phyloP scores from a whole-genome alignment of 2,888 invertebrate species.

The Cheilosia urbana region DNA sequence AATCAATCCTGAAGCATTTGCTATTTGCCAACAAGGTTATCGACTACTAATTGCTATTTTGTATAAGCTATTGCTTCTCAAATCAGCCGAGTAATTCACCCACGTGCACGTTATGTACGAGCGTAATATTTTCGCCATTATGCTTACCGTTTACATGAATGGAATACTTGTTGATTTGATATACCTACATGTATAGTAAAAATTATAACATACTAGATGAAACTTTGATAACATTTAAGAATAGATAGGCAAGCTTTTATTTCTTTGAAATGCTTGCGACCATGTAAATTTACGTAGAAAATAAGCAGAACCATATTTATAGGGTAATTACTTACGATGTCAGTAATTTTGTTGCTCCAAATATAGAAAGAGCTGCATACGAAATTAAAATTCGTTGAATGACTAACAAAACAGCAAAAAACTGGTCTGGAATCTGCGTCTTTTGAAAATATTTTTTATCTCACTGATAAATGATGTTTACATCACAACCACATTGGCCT shows the following conservation, averaged over 20 bases:
- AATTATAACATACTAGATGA: neutral
- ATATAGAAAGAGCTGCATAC: too few relatives aligned
- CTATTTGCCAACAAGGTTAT: conserved; percentile 11
- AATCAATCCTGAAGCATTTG: neutral
- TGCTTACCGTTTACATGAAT: too few relatives aligned
- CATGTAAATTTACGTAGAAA: neutral
- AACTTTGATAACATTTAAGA: neutral
- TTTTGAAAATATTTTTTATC: neutral
- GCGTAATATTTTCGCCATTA: neutral
- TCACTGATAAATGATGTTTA: neutral
- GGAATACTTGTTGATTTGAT: too few relatives aligned
- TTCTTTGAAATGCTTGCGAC: neutral
- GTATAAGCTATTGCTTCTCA: neutral
- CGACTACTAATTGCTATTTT: conserved; percentile 13
- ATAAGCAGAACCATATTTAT: neutral
- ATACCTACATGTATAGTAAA: neutral
- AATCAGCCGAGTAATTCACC: conserved; percentile 6
- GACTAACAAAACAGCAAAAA: neutral
- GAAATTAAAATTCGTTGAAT: neutral
- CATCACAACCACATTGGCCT: neutral
- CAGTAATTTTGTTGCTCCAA: too few relatives aligned
- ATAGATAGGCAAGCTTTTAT: neutral
- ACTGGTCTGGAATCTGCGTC: neutral
- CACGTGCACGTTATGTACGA: conserved; percentile 6
- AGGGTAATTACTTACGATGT: neutral